Evolutionary conservation across 2,113 vertebrate genomes (phyloP).

Genomic region (Brachypodius melanocephalos): DNA sequence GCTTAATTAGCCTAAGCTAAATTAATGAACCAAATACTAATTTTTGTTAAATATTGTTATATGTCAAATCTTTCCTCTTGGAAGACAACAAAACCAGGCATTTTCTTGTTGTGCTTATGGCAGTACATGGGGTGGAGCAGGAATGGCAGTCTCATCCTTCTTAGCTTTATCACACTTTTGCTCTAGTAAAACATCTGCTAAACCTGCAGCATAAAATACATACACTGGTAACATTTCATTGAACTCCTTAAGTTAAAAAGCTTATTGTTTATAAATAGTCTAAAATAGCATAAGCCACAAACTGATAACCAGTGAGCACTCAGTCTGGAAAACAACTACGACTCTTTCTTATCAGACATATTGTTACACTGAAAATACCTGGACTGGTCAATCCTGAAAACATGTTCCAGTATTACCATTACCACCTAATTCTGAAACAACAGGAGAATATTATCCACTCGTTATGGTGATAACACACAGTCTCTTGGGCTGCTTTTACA

Average conservation of each 20-base stretch:
- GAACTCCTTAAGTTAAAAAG: background rate
- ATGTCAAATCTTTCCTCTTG: background rate
- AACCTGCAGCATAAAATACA: background rate
- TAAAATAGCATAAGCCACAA: background rate
- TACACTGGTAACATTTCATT: background rate
- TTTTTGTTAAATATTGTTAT: background rate
- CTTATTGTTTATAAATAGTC: background rate
- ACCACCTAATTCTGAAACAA: background rate
- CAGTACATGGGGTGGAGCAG: background rate
- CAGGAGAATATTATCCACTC: background rate
- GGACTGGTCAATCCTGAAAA: background rate
- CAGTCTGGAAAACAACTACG: accelerated
- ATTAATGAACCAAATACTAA: background rate
- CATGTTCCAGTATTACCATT: background rate
- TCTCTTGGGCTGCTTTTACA: background rate
- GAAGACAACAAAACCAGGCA: background rate
- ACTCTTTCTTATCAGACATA: background rate
- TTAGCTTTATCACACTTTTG: background rate
- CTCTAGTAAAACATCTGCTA: background rate
- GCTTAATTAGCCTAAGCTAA: background rate
- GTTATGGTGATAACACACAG: accelerated
- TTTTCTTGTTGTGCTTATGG: background rate
- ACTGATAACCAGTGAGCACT: background rate
- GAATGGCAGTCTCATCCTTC: background rate
- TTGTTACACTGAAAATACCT: background rate